Base-by-base conservation (phyloP, 2,888 invertebrate genomes). In the Craniophora ligustri region DNA sequence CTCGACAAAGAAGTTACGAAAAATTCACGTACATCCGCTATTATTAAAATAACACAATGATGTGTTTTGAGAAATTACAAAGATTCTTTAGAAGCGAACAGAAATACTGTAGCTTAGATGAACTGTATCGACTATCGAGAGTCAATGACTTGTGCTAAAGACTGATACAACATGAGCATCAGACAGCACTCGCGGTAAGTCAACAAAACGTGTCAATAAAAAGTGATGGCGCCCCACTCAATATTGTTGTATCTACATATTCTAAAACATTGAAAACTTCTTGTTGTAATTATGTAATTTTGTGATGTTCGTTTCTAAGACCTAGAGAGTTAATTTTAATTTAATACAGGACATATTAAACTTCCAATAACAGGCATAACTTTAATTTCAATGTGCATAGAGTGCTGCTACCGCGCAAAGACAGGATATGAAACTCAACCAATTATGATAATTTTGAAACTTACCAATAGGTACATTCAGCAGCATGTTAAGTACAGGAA, bases 1-100 rank as follows among this genome's bases (percentile, higher is more conserved):
- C 88, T 87, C 76, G 78, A 87, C 88, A 90, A 90, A 86, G 88
- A 86, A 84, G 84, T 90, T 89, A 90, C 89, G 87, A 90, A 89
- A 84, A 89, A 84, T 81, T 84, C 84, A 81, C 78, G 81, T 78
- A 87, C 87, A 89, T 91, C 87, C 90, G 90, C 83, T 82, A 85
- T 84, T 84, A 82, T 86, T 84, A 75, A 56, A 75, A 78, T 66
- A 75, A 72, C 71, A 90, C 90, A 90, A 90, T 90, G 80, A 79
- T 73, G 67, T 81, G 79, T 84, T 86, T 85, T 82, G 81, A 82
- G 83, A 84, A 82, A 83, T 83, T 75, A 75, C 72, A 65, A 73
- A 80, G 81, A 83, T 80, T 85, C 79, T 81, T 86, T 85, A 73
- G 87, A 85, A 85, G 66, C 70, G 61, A 71, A 67, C 63, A 68